A percentile compares a stretch with the other conserved stretches of the same genome.
Conservation (phyloP, 2,113 vertebrate genomes). For the Patagioenas fasciata region DNA sequence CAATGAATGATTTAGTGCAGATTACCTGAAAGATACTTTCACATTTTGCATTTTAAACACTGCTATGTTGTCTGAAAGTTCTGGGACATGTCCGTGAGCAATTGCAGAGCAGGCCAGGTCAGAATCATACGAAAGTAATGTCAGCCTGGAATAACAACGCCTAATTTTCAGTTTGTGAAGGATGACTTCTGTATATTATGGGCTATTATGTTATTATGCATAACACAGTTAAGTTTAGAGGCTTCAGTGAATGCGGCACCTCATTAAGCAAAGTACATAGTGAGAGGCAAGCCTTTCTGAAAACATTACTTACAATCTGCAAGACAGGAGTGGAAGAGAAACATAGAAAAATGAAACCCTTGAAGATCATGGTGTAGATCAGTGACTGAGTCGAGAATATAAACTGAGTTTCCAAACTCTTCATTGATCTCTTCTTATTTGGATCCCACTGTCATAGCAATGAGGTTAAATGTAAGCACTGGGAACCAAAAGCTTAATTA, state of each 20-base stretch:
- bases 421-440: neutral
- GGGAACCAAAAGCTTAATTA: neutral
- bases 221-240: neutral
- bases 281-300: neutral
- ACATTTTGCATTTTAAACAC: constrained; percentile 49
- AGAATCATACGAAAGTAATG: constrained; percentile 26
- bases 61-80: constrained; percentile 35
- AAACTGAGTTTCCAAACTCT: neutral
- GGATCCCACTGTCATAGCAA: neutral
- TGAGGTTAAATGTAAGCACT: constrained; percentile 22
- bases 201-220: neutral
- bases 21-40: constrained; percentile 14
- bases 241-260: neutral
- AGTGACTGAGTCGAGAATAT: neutral
- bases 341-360: neutral
- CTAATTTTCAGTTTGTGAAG: neutral
- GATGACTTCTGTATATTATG: neutral
- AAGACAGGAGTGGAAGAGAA: neutral
- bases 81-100: constrained; percentile 4
- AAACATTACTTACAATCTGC: neutral
- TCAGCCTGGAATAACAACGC: constrained; percentile 35
- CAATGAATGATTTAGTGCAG: constrained; percentile 55
- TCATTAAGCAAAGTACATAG: neutral
- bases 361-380: neutral
- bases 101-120: constrained; percentile 18